Base-by-base conservation (phyloP, 64 coral and sea anemone species). In the Catalaphyllia jardinei region DNA sequence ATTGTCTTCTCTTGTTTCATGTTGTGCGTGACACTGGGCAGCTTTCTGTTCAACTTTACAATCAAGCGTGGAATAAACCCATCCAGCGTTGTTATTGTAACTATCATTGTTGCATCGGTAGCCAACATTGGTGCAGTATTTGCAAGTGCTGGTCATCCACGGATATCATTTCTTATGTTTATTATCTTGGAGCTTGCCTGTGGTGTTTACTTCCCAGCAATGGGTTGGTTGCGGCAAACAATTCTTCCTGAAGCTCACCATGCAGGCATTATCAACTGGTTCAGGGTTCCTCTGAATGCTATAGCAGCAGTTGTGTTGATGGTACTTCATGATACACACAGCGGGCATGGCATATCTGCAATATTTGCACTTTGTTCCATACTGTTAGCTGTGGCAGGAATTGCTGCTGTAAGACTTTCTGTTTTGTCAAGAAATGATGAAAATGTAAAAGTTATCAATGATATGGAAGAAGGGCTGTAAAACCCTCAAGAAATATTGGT, bases 261-360 rank as follows among this genome's bases (percentile, higher is more conserved):
- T 31, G 88, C 93, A 69, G 96, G 96, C 25, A 98, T 98, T 75
- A 98, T 98, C 54, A 98, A 98, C 93, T 98, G 96, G 96, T 98
- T 98, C 90, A 86, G 96, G 10, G 93, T 98, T 12, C 96, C 96
- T 1, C 57, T 98, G 22, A 98, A 98, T 57, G 79, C 88, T 42
- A 98, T 93, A 64, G 96, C 96, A 8, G 94, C 96, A 38, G 79
- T 98, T 78, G 96, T 98, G 17, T 89, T 98, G 84, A 89, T 98
- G 90, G 90, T 94, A 8, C 76, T 98, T 29, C 96, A 98, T 79
- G 96, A 98, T 60, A 98, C 96, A 25, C 96, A 95, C 61, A 98
- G 96, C 50, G 92, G 93, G 31, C 84, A 98, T 85, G 96, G 96
- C 19, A 98, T 98, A 67, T 90, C 91, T 55, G 64, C 94, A 79